Evolutionary conservation across 2,888 invertebrate species (phyloP), one percentile per base, ranked within the genome.

Genomic region (Hydroisotoma schaefferi): DNA sequence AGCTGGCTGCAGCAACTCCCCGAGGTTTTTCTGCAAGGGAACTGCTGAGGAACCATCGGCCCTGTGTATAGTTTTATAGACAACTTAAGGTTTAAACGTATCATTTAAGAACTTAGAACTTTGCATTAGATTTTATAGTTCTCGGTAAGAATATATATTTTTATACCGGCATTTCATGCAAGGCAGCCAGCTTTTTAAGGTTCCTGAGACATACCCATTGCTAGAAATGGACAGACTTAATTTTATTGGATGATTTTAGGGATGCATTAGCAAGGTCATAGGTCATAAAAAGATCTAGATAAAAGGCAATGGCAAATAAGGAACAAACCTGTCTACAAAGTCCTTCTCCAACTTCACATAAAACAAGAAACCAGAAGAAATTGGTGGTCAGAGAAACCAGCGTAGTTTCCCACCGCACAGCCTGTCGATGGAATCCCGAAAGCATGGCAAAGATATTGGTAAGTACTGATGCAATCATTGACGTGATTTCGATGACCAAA

Each of bases 371-470:
- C 61, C 57, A 57, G 8, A 43, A 10, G 2, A 53, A 44, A 43
- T 61, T 61, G 48, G 57, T 61, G 4, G 23, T 22, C 3, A 22
- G 15, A 18, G 18, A 22, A 8, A 52, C 33, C 6, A 33, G 20
- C n/a, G 51, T 52, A n/a, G 51, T 52, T 29, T 52, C 51, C 51
- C 51, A 52, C 20, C 18, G 15, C 8, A 52, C 51, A 3, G 37
- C 23, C n/a, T 29, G 28, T 2, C 8, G 29, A 5, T 52, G 37
- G 20, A 52, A 52, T 6, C 37, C 51, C 8, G 51, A 28, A 8
- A 57, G 48, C 25, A 61, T 23, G 4, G 61, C 47, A 37, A 61
- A 61, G 29, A 52, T 20, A 40, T 57, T 61, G 23, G 61, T 61
- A 26, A 61, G 54, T 6, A 54, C 37, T 23, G 54, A 33, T 20